A percentile compares a stretch with the other conserved stretches of the same genome.
phyloP scores from a whole-genome alignment of 2,888 invertebrate genomes.

The Eremobia ochroleuca region DNA sequence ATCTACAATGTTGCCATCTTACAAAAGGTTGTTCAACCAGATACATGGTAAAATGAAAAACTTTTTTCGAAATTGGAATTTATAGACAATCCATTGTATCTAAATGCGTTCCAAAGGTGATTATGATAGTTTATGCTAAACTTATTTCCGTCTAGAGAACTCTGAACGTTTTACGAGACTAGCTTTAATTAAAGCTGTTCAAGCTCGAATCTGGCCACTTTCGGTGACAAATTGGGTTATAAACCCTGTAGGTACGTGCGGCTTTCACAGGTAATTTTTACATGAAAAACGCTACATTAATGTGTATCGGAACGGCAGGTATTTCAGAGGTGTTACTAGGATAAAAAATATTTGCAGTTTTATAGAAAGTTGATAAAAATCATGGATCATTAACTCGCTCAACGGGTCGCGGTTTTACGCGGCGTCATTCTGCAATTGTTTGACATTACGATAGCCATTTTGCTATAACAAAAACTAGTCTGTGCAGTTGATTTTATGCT shows the following conservation, averaged over 20 bases:
- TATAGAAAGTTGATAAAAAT: conserved; percentile 25
- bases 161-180: conserved; percentile 44
- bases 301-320: conserved; percentile 12
- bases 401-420: conserved; percentile 14
- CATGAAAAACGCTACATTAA: conserved; percentile 25
- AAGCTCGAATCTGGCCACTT: conserved; percentile 51
- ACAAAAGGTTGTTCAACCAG: conserved; percentile 13
- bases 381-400: conserved; percentile 15
- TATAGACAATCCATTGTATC: neutral
- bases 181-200: conserved; percentile 60
- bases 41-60: too few species aligned
- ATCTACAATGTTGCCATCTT: conserved; percentile 2
- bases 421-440: conserved; percentile 15
- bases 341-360: conserved; percentile 15
- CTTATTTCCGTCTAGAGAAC: conserved; percentile 20
- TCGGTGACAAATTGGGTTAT: conserved; percentile 55
- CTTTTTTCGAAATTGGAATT: conserved; percentile 8
- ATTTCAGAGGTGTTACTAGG: conserved; percentile 19
- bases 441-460: conserved; percentile 4
- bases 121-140: conserved; percentile 25
- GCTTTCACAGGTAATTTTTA: conserved; percentile 41
- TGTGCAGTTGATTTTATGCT: neutral
- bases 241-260: conserved; percentile 40
- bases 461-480: neutral
- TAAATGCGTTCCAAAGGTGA: conserved; percentile 14